These are phyloP conservation scores for Dasyornis broadbenti DNA, from an alignment of 2,113 vertebrate genomes.

Conservation along the genomic window DNA sequence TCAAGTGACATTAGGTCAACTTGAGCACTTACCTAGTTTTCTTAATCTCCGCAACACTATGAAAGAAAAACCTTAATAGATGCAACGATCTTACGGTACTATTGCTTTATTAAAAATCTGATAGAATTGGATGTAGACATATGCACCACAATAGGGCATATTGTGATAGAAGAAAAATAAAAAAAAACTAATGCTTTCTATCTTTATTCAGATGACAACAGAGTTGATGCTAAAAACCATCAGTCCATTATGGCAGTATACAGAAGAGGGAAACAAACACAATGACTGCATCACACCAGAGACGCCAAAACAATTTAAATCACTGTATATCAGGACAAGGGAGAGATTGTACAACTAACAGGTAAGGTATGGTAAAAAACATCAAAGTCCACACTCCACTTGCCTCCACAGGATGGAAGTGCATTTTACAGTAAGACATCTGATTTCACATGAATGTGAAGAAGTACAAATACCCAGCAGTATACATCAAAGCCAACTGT, in stretches of 20 bases:
- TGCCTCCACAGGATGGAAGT: background rate
- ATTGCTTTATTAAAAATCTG: background rate
- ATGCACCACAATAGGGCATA: background rate
- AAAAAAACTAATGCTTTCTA: background rate
- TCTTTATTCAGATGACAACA: background rate
- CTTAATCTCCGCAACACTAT: background rate
- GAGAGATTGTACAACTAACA: background rate
- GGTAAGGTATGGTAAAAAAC: background rate
- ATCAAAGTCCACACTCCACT: background rate
- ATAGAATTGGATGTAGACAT: background rate
- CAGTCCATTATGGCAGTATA: background rate
- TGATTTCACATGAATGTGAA: background rate
- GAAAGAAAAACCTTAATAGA: background rate
- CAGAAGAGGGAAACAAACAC: background rate
- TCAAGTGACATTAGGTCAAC: background rate
- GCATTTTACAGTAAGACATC: background rate
- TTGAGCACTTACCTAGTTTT: background rate
- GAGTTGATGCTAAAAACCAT: background rate
- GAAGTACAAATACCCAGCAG: background rate
- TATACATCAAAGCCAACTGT: background rate
- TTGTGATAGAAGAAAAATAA: background rate
- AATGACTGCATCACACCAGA: accelerated
- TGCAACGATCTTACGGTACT: background rate
- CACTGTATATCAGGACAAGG: accelerated
- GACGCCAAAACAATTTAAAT: background rate